Evolutionary conservation across 2,113 vertebrate species (phyloP), one percentile per base, ranked within the genome.

Genomic region (Arothron firmamentum): DNA sequence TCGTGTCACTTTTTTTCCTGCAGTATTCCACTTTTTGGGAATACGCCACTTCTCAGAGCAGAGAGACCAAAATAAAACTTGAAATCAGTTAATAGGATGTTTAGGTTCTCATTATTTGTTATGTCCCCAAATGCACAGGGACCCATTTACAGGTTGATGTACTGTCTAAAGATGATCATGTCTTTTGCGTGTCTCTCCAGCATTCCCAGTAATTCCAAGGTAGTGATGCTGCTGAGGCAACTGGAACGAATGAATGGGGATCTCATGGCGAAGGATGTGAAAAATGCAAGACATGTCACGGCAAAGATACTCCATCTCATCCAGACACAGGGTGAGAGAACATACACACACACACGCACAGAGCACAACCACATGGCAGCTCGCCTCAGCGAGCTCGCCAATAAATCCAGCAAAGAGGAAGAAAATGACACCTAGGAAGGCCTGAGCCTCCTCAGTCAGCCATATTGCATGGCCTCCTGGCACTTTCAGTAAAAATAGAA

Each of bases 271-370:
- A 80, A 79, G 64, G 93, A 97, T 73, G 83, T 88, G 3, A 93
- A 95, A 47, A 88, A 52, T 62, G 89, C 92, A 34, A 92, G 95
- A 88, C 89, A 94, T 78, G 67, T 97, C 85, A 98, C 96, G 10
- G 87, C 93, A 79, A 99, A 94, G 86, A 95, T 99, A 64, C 93
- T 96, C 76, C 97, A 98, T 86, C 89, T 98, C 88, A 90, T 94
- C 70, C 96, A 97, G 87, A 98, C 96, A 62, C 97, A 99, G 89
- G 96, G 96, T 98, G 72, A 91, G 77, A 23, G 2, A n/a, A 59
- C 7, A 18, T 48, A 45, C 23, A 62, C 31, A 67, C 10, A 43
- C 42, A 54, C 15, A 11, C 34, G 12, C 34, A n/a, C 45, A 47
- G 16, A 45, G 43, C 45, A 47, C 15, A 16, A 16, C 11, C 15